These are phyloP conservation scores for Macaria liturata DNA, from an alignment of 2,888 invertebrate species.

Conservation along the genomic window DNA sequence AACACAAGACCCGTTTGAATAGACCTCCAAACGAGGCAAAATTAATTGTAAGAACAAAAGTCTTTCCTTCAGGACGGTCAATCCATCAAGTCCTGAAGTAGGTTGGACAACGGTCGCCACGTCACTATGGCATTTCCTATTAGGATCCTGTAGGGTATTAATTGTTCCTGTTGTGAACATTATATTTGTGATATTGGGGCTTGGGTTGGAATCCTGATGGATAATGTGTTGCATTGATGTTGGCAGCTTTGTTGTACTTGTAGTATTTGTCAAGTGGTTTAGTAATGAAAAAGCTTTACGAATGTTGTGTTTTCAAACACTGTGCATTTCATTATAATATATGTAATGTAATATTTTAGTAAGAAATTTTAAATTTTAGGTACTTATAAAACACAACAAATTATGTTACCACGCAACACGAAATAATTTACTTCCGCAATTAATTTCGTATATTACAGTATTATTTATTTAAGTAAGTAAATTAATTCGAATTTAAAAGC, in stretches of 20 bases:
- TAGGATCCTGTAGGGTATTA: constrained; percentile 29
- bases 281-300: too few relatives aligned
- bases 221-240: not conserved
- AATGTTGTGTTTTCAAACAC: too few relatives aligned
- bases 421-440: too few relatives aligned
- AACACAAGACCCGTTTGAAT: constrained; percentile 30
- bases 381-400: too few relatives aligned
- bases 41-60: constrained; percentile 68
- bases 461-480: too few relatives aligned
- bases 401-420: too few relatives aligned
- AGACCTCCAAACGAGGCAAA: constrained; percentile 45
- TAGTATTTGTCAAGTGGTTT: not conserved
- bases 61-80: constrained; percentile 43
- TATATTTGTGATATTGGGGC: constrained; percentile 22
- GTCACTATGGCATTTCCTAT: constrained; percentile 34
- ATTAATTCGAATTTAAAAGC: too few relatives aligned
- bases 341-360: too few relatives aligned
- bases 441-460: too few relatives aligned
- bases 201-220: constrained; percentile 11
- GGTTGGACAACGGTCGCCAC: constrained; percentile 53
- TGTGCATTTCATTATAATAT: too few relatives aligned
- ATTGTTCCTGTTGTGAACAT: constrained; percentile 34
- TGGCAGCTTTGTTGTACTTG: not conserved
- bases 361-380: too few relatives aligned
- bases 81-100: constrained; percentile 59